A percentile compares a stretch with the other conserved stretches of the same genome.
phyloP scores from a whole-genome alignment of 2,797 vertebrate species.

The Rhinoraja longicauda region DNA sequence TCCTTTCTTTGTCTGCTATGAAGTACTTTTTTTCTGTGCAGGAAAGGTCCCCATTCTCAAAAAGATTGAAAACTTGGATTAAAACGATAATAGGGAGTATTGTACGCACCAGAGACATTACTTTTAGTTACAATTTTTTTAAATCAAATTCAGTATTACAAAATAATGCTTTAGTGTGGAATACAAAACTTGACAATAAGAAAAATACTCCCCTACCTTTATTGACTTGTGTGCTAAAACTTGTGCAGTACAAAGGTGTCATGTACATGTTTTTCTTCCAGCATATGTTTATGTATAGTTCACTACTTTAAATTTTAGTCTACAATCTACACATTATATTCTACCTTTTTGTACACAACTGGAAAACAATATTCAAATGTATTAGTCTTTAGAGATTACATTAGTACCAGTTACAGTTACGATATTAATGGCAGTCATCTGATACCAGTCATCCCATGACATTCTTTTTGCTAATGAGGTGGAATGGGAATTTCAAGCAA shows the following conservation, averaged over 20 bases:
- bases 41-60: no score
- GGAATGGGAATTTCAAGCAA: slow-evolving; percentile 1
- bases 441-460: not conserved
- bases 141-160: not conserved
- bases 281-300: not conserved
- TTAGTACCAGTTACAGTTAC: not conserved
- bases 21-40: no score
- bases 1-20: no score
- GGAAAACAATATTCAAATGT: not conserved
- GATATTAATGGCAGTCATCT: not conserved
- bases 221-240: not conserved
- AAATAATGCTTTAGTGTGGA: not conserved
- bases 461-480: not conserved
- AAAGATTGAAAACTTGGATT: no score
- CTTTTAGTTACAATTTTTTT: no score
- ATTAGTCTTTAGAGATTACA: not conserved
- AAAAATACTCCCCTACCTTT: not conserved
- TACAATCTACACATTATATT: not conserved
- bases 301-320: not conserved
- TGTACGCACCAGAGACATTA: no score
- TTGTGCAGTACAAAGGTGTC: not conserved
- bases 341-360: not conserved
- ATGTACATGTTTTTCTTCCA: not conserved
- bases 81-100: no score
- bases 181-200: not conserved